A percentile compares a stretch with the other conserved stretches of the same genome.
Evolutionary conservation across 2,888 invertebrate species (phyloP).

Genomic region (Epirrhoe tristata): DNA sequence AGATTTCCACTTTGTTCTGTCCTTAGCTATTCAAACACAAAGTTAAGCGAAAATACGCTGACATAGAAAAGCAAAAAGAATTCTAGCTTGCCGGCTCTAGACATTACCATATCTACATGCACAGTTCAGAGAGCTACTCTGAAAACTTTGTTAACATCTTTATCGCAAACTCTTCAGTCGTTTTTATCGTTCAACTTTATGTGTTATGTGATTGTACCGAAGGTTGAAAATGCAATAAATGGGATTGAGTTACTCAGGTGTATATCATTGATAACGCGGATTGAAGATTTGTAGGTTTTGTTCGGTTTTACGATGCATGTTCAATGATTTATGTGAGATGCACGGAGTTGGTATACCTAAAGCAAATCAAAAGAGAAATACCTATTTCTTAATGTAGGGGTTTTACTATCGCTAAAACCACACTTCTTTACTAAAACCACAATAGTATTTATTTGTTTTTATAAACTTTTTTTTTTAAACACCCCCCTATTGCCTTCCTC

Average conservation of each 20-base stretch:
- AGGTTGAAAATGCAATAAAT: slow-evolving; percentile 29
- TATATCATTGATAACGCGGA: neutral
- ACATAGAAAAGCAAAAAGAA: neutral
- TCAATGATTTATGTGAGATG: neutral
- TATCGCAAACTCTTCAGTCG: slow-evolving; percentile 23
- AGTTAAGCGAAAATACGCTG: too few species aligned
- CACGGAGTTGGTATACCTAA: neutral
- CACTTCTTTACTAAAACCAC: too few species aligned
- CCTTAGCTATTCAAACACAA: too few species aligned
- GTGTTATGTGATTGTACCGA: slow-evolving; percentile 19
- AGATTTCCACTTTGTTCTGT: too few species aligned
- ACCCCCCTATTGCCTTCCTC: too few species aligned
- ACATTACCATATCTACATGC: neutral
- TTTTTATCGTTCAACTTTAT: slow-evolving; percentile 29
- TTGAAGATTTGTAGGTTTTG: neutral
- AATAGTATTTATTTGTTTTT: too few species aligned
- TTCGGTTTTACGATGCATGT: neutral
- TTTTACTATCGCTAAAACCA: too few species aligned
- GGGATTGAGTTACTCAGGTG: slow-evolving; percentile 11
- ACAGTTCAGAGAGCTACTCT: slow-evolving; percentile 26
- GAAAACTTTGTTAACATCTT: slow-evolving; percentile 33
- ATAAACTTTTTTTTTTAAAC: too few species aligned
- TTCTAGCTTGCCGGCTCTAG: neutral
- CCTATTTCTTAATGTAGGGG: too few species aligned
- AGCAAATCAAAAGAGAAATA: too few species aligned